Conservation (phyloP, 2,888 invertebrate species). For the Drosophila buzzatii region DNA sequence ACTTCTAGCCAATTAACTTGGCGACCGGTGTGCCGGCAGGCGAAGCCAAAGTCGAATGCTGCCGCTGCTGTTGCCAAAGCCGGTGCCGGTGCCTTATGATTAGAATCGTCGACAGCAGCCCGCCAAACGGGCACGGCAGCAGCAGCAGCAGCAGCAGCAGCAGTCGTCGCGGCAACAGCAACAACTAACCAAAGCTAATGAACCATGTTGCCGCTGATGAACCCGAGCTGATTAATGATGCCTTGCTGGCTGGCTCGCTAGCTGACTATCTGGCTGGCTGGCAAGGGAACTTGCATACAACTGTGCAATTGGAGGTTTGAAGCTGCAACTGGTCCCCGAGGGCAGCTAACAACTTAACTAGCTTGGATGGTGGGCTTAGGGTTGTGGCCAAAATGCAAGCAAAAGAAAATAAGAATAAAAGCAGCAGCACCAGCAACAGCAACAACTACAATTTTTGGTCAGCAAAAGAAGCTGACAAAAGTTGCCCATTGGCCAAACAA, state of each 20-base stretch:
- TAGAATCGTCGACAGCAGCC: constrained; percentile 76
- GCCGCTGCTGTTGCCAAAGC: constrained; percentile 10
- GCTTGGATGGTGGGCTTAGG: constrained; percentile 72
- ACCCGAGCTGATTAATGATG: constrained; percentile 79
- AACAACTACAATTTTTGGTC: constrained; percentile 54
- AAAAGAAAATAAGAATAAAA: neutral
- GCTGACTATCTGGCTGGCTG: constrained; percentile 17
- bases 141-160: constrained; percentile 23
- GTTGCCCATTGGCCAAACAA: constrained; percentile 72
- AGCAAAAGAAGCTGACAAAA: constrained; percentile 57
- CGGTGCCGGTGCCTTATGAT: constrained; percentile 68
- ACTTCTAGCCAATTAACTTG: constrained; percentile 78
- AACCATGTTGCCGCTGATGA: constrained; percentile 81
- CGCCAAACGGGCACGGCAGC: constrained; percentile 65
- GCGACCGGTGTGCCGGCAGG: constrained; percentile 40
- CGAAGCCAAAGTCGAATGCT: constrained; percentile 35
- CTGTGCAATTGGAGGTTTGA: constrained; percentile 36
- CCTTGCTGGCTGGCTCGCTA: constrained; percentile 35
- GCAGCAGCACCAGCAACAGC: neutral
- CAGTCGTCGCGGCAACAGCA: constrained; percentile 48
- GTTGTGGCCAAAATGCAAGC: constrained; percentile 43
- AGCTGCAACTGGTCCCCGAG: constrained; percentile 49
- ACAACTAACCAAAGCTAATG: constrained; percentile 76
- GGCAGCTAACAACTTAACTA: constrained; percentile 80
- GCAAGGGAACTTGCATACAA: constrained; percentile 47